phyloP scores from a whole-genome alignment of 2,888 invertebrate genomes.

The Eledona agricola region DNA sequence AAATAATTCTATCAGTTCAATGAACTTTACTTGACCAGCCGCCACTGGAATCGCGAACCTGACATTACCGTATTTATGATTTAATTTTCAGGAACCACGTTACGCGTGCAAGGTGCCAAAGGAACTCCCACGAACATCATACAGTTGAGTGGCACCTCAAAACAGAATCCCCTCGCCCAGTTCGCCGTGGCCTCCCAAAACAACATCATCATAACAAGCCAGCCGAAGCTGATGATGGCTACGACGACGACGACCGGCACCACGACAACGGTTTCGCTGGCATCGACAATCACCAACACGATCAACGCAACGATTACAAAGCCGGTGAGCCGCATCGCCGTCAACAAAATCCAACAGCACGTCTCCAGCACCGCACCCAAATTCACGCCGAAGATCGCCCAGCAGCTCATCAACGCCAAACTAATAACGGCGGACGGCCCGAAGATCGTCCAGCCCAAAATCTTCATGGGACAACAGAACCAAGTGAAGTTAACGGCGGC shows the following conservation, averaged over 20 bases:
- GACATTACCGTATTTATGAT: neutral
- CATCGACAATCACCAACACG: conserved; percentile 45
- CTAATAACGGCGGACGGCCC: conserved; percentile 57
- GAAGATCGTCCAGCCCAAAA: conserved; percentile 54
- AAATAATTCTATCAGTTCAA: too few relatives aligned
- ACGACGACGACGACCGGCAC: conserved; percentile 51
- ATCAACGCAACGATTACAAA: conserved; percentile 47
- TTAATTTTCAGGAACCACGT: conserved; percentile 58
- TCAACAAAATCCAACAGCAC: conserved; percentile 37
- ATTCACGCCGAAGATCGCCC: conserved; percentile 58
- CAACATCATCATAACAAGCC: conserved; percentile 59
- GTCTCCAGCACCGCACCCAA: conserved; percentile 47
- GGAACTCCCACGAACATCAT: conserved; percentile 64
- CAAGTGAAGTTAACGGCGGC: conserved; percentile 42
- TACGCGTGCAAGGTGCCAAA: conserved; percentile 63
- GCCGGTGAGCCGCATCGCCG: conserved; percentile 42
- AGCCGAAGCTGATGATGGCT: conserved; percentile 58
- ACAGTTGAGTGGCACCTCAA: conserved; percentile 62
- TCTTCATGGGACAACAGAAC: conserved; percentile 46
- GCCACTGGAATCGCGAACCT: too few relatives aligned
- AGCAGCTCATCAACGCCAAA: conserved; percentile 64
- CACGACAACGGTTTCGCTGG: conserved; percentile 45
- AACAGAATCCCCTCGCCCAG: conserved; percentile 59
- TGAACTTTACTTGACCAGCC: too few relatives aligned
- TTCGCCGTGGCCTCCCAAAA: conserved; percentile 66